phyloP scores from a whole-genome alignment of 2,888 invertebrate species.

The Troglohyphantes excavatus region DNA sequence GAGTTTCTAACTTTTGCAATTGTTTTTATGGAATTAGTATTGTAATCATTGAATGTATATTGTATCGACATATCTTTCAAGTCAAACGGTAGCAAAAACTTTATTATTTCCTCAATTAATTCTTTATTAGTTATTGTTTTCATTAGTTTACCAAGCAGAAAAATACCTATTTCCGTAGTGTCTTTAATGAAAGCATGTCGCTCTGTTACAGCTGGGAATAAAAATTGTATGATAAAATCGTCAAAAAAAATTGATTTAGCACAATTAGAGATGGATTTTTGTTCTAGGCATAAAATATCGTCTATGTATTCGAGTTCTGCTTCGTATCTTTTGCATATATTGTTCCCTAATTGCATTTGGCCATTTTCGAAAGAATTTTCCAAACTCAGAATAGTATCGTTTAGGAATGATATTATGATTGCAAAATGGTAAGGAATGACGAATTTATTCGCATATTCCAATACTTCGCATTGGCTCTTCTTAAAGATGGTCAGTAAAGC shows the following conservation, averaged over 20 bases:
- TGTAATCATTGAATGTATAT: neutral
- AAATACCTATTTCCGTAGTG: neutral
- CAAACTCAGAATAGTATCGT: neutral
- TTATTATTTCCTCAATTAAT: conserved; percentile 13
- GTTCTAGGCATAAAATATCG: conserved; percentile 44
- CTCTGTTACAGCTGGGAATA: neutral
- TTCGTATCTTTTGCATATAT: neutral
- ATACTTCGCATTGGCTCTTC: neutral
- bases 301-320: conserved; percentile 51
- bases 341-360: neutral
- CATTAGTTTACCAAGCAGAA: conserved; percentile 5
- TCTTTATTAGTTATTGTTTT: conserved; percentile 12
- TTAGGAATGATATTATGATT: conserved; percentile 18
- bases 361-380: neutral
- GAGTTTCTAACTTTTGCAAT: conserved; percentile 2
- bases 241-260: neutral
- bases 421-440: neutral
- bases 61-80: neutral
- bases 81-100: neutral
- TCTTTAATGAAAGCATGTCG: neutral
- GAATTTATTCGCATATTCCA: neutral
- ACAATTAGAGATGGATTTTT: neutral
- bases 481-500: conserved; percentile 35
- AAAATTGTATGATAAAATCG: conserved; percentile 13
- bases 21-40: neutral